Base-by-base conservation (phyloP, 2,888 invertebrate genomes). In the Rotaria sp. region DNA sequence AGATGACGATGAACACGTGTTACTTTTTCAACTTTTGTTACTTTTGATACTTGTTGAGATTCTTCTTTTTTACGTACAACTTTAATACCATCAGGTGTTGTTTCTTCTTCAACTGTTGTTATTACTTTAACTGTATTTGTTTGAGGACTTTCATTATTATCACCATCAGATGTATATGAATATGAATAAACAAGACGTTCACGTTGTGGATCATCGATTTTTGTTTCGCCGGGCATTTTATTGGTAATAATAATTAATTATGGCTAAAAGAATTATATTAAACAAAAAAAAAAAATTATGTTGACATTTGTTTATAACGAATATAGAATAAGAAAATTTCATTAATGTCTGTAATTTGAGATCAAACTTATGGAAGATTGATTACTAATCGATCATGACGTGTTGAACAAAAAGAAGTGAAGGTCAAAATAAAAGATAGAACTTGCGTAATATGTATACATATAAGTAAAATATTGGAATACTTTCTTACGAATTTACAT, bases 81-180 rank as follows among this genome's bases (percentile, higher is more conserved):
- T 85, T 87, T 87, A 21, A 84, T 85, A 11, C 87, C 87, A 55
- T 87, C 87, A 11, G 87, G 84, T 67, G 85, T 85, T n/a, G 80
- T 84, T 84, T 87, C 87, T 59, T 87, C 87, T 24, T 85, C 85
- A 38, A 87, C 87, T 21, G 85, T 87, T 55, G 85, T 85, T 57
- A 80, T 85, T n/a, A 87, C 87, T 85, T 86, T 75, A 35, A 86
- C 86, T 7, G 85, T 86, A 59, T 86, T 86, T 50, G 84, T 48
- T 55, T 75, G 55, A 30, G 86, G 86, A 59, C 30, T 75, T 35
- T 48, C 50, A n/a, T n/a, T 15, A 38, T 48, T 24, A n/a, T 86
- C 86, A 38, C 86, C 86, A 35, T 84, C 86, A 0, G 86, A 67
- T 38, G 85, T 75, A 59, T 86, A 86, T 50, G 85, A 38, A 84